phyloP scores from a whole-genome alignment of 1,140 invertebrate species.

The Halesus radiatus region DNA sequence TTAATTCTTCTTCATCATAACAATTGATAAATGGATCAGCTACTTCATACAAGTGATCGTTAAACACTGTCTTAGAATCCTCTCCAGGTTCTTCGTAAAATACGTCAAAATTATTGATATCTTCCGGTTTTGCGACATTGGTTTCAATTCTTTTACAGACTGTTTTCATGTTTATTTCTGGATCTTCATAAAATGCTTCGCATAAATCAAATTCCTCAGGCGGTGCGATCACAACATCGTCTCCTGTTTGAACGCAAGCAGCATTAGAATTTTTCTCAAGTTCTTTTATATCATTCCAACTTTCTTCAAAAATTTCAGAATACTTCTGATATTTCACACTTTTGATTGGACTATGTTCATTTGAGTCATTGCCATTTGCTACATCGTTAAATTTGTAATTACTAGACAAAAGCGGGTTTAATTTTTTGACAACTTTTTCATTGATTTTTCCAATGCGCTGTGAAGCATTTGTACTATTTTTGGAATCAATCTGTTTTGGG shows the following conservation, averaged over 20 bases:
- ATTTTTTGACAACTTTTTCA: constrained; percentile 28
- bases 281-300: background rate
- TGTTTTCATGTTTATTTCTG: background rate
- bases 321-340: constrained; percentile 10
- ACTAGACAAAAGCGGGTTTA: background rate
- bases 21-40: constrained; percentile 4
- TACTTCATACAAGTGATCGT: constrained; percentile 34
- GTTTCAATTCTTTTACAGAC: background rate
- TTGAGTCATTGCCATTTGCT: background rate
- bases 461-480: background rate
- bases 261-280: too few relatives aligned
- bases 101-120: background rate
- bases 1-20: constrained; percentile 2
- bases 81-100: constrained; percentile 35
- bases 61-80: background rate
- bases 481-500: background rate
- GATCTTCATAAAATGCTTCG: constrained; percentile 8
- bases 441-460: constrained; percentile 35
- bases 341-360: background rate
- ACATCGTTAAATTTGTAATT: constrained; percentile 32
- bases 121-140: background rate
- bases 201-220: background rate
- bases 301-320: constrained; percentile 8
- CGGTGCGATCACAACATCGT: background rate
- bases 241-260: background rate